phyloP scores from a whole-genome alignment of 37 sponge, comb jelly and placozoan species.

The Chondrosia reniformis region DNA sequence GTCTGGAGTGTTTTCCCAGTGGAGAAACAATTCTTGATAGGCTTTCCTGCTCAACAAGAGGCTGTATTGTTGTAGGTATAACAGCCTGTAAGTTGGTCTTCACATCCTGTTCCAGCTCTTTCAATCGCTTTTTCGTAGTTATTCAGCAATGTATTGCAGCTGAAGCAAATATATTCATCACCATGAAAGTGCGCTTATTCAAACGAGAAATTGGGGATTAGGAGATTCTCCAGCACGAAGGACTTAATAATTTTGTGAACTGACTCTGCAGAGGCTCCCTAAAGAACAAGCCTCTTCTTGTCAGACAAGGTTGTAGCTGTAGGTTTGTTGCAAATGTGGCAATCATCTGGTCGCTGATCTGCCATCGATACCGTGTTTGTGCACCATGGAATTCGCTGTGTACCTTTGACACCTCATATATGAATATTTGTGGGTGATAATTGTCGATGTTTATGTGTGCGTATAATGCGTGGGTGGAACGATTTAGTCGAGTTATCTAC shows the following conservation, averaged over 20 bases:
- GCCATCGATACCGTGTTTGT: too few relatives aligned
- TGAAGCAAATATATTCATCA: slow-evolving; percentile 16
- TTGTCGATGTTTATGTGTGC: too few relatives aligned
- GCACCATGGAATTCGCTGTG: too few relatives aligned
- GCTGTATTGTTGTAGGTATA: not conserved
- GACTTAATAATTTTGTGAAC: not conserved
- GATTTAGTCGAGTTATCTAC: too few relatives aligned
- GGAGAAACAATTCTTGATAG: not conserved
- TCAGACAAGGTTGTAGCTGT: slow-evolving; percentile 14
- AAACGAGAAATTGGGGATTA: slow-evolving; percentile 15
- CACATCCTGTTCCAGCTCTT: slow-evolving; percentile 15
- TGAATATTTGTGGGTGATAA: too few relatives aligned
- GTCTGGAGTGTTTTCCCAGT: not conserved
- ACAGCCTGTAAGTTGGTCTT: slow-evolving; percentile 3
- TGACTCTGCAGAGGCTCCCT: slow-evolving; percentile 8
- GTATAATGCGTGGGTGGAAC: too few relatives aligned
- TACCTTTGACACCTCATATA: too few relatives aligned
- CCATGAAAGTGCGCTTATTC: slow-evolving; percentile 1
- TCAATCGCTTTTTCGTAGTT: slow-evolving; percentile 12
- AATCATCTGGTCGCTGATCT: slow-evolving; percentile 14
- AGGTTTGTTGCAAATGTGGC: slow-evolving; percentile 13
- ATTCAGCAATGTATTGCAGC: slow-evolving; percentile 10
- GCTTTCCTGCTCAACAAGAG: slow-evolving; percentile 2
- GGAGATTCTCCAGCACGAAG: not conserved
- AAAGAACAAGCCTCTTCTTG: not conserved